Conservation (phyloP, 2,888 invertebrate species). For the Aromia moschata region DNA sequence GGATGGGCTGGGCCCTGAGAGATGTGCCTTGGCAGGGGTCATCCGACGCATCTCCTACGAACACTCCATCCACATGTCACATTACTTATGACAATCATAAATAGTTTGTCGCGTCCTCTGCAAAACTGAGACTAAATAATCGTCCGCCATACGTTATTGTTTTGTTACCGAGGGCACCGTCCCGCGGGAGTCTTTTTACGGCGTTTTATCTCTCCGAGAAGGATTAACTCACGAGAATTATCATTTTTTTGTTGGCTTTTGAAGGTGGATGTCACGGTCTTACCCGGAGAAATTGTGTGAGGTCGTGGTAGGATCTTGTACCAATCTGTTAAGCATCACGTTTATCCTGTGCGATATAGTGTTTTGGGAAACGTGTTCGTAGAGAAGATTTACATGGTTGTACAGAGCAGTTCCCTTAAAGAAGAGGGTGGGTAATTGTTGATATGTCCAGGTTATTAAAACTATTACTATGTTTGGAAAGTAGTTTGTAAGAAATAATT, state of each 20-base stretch:
- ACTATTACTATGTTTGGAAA: too few species aligned
- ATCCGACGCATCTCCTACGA: constrained; percentile 27
- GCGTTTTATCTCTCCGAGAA: constrained; percentile 9
- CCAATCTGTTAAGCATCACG: too few species aligned
- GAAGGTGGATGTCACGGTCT: background rate
- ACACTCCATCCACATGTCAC: constrained; percentile 42
- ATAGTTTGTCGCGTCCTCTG: constrained; percentile 48
- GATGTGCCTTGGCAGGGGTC: constrained; percentile 35
- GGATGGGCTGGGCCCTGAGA: constrained; percentile 38
- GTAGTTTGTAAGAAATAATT: too few species aligned
- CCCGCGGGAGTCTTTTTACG: constrained; percentile 21
- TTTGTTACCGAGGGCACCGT: constrained; percentile 33
- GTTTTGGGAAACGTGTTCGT: too few species aligned
- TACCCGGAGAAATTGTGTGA: background rate
- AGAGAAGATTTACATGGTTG: too few species aligned
- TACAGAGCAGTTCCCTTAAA: too few species aligned
- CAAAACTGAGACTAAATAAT: constrained; percentile 46
- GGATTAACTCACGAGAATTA: constrained; percentile 18
- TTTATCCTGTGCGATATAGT: too few species aligned
- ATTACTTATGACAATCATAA: constrained; percentile 50
- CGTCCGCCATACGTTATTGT: constrained; percentile 38
- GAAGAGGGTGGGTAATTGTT: too few species aligned
- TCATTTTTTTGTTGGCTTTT: background rate
- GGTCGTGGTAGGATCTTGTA: too few species aligned
- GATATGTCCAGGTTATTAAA: too few species aligned